Conservation (phyloP, 2,888 invertebrate species). For the Ectemnius cavifrons region DNA sequence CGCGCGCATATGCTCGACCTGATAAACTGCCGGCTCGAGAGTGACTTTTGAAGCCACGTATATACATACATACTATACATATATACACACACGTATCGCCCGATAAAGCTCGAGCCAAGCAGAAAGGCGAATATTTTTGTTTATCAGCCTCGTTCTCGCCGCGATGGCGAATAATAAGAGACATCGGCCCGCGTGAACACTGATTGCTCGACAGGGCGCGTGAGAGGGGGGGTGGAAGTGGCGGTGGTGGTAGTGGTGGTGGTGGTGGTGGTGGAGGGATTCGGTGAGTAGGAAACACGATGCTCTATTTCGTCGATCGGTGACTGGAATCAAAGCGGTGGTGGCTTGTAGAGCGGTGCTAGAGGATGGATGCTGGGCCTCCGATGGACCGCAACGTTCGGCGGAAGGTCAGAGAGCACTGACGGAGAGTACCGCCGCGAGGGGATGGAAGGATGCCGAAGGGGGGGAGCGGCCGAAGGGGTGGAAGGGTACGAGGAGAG, state of each 20-base stretch:
- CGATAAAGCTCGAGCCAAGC: too few relatives aligned
- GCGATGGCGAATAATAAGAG: too few relatives aligned
- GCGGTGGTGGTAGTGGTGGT: neutral
- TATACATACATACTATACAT: too few relatives aligned
- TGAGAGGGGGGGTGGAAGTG: neutral
- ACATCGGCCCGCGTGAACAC: too few relatives aligned
- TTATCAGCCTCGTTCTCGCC: too few relatives aligned
- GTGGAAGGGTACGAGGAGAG: neutral
- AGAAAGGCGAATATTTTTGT: too few relatives aligned
- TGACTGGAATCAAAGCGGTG: neutral
- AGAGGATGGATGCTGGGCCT: neutral
- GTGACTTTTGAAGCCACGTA: too few relatives aligned
- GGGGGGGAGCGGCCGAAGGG: neutral
- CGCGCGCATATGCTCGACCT: too few relatives aligned
- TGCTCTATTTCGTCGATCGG: slow-evolving; percentile 2
- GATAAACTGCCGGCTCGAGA: too few relatives aligned
- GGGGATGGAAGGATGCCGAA: neutral
- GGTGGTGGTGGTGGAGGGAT: neutral
- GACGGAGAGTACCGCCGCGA: neutral
- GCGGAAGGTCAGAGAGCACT: slow-evolving; percentile 3
- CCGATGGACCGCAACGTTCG: neutral
- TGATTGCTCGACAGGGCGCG: too few relatives aligned
- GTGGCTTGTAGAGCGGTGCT: too few relatives aligned
- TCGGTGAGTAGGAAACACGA: neutral
- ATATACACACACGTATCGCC: too few relatives aligned